Evolutionary conservation across 92 coral and sea anemone genomes (phyloP), one percentile per base, ranked within the genome.

Genomic region (Phenganax subtilis): DNA sequence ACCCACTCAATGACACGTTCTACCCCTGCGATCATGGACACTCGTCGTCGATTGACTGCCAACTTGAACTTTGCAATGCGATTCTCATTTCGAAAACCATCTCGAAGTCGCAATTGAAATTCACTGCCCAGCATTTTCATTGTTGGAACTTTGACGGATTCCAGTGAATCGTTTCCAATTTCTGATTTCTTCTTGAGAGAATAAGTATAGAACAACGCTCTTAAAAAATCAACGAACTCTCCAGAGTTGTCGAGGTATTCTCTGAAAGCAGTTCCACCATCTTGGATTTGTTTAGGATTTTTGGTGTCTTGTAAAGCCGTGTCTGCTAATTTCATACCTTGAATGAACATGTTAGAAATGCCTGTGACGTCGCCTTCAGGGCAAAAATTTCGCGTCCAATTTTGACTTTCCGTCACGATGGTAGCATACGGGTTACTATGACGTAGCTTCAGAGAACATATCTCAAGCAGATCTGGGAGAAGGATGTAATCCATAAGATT

Each of bases 401-500:
- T 84, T 47, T 64, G 75, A 25, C 82, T 76, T 54, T 75, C 82
- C 15, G 93, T 90, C 54, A 85, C 63, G 59, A 90, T 87, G 53
- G 87, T 81, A 0, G 93, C 84, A 30, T 66, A 75, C 2, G 80
- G 54, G 80, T 90, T 90, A 7, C 7, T 0, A 6, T 82, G 10
- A 67, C 85, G 85, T 15, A 90, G 80, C 59, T 76, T 84, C 14
- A 84, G 90, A 11, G 84, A 84, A n/a, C 57, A 76, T 75, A 55
- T 10, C 31, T 70, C 81, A 10, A 90, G 82, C 9, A 90, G 74
- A 11, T 55, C 53, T 37, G 83, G 78, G 52, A 91, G 84, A 6
- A 88, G 87, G 67, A 91, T 81, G 57, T 60, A 86, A 66, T 91
- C 93, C 8, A 85, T 79, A 6, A 90, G 71, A 75, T 90, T 91